Base-by-base conservation (phyloP, 2,888 invertebrate species). In the Spilosoma lubricipeda region DNA sequence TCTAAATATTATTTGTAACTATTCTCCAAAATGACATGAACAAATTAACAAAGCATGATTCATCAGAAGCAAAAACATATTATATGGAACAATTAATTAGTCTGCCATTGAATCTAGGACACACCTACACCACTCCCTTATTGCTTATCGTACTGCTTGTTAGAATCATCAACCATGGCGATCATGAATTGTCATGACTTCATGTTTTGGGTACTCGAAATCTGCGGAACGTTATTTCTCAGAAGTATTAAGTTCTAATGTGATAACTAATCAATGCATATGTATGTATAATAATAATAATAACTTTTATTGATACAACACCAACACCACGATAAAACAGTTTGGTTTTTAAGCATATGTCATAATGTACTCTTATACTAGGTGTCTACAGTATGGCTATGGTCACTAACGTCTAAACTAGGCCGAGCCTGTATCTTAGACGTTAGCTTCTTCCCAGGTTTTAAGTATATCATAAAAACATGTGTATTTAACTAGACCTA, bases 11-110 rank as follows among this genome's bases (percentile, higher is more conserved):
- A 76, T 59, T 76, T 77, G 70, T 69, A 80, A 77, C 81, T 70
- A 72, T 82, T 48, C 33, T 59, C 69, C 48, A 80, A 85, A 83
- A 82, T 82, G 80, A 73, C 76, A 70, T 76, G 77, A 78, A 84
- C 84, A 80, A 82, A 84, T 84, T 77, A 85, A 83, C 76, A 39
- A 33, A 63, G 76, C 74, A 77, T 84, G 85, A 84, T 67, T 79
- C 77, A 77, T 80, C 85, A 72, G 70, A 80, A 77, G 63, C 27
- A 33, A 15, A 63, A 30, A 66, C 66, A 64, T 72, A 70, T 71
- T 70, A 76, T 70, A 70, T 45, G 71, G 39, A 48, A 73, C 72
- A 76, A 70, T 78, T 80, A 83, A 76, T 73, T 70, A 74, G 71
- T 64, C 71, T 77, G 63, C 67, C 78, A 77, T 82, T 69, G 75